Conservation (phyloP, 2,113 vertebrate species). For the Pelvicachromis taeniatus region DNA sequence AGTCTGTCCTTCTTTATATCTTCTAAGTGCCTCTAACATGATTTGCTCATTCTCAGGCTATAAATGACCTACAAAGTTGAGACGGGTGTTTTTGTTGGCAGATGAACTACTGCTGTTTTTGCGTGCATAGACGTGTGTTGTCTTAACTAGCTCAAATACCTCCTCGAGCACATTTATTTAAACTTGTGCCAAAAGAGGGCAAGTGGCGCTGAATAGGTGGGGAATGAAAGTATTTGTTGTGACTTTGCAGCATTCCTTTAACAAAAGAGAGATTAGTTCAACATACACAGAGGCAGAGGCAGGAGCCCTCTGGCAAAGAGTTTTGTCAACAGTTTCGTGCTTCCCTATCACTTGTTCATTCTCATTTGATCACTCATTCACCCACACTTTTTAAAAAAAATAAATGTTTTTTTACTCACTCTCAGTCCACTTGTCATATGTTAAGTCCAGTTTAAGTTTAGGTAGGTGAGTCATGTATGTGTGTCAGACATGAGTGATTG, state of each 20-base stretch:
- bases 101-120: not conserved
- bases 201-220: conserved; percentile 51
- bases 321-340: conserved; percentile 43
- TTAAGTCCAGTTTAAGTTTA: conserved; percentile 30
- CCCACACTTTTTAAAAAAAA: not conserved
- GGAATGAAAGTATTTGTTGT: conserved; percentile 62
- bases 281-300: conserved; percentile 41
- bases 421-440: conserved; percentile 6
- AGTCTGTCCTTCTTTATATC: not conserved
- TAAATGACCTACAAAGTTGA: conserved; percentile 36
- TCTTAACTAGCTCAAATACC: conserved; percentile 61
- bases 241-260: conserved; percentile 60
- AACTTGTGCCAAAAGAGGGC: conserved; percentile 41
- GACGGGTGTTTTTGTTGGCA: not conserved
- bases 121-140: conserved; percentile 20
- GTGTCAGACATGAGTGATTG: conserved; percentile 46
- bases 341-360: conserved; percentile 22
- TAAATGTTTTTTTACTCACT: not conserved
- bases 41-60: not conserved
- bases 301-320: conserved; percentile 44
- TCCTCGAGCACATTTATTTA: conserved; percentile 39
- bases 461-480: conserved; percentile 21
- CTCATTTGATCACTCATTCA: not conserved
- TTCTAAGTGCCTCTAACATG: not conserved
- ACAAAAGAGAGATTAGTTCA: conserved; percentile 68